Conservation (phyloP, 2,888 invertebrate species). For the Caenorhabditis sp. region DNA sequence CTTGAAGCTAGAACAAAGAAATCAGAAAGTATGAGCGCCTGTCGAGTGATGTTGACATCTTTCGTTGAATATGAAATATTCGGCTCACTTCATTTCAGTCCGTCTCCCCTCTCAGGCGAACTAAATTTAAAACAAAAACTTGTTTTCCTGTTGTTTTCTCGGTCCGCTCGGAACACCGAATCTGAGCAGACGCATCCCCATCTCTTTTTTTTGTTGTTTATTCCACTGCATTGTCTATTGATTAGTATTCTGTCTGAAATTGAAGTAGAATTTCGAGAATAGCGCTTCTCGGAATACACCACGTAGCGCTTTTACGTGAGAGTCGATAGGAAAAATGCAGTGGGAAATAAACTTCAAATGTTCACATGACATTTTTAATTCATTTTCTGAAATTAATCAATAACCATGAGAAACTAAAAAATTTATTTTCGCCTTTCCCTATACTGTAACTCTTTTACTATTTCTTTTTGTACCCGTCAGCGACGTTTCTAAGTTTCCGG, state of each 20-base stretch:
- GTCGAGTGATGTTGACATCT: constrained; percentile 57
- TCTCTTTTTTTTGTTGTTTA: constrained; percentile 13
- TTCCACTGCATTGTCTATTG: neutral
- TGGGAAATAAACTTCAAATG: neutral
- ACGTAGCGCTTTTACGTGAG: neutral
- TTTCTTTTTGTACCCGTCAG: neutral
- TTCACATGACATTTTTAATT: neutral
- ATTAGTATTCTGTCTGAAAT: neutral
- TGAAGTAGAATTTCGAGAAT: neutral
- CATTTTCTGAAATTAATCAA: too few relatives aligned
- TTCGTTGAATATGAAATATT: constrained; percentile 56
- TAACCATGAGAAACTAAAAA: too few relatives aligned
- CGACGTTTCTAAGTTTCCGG: neutral
- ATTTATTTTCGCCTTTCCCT: too few relatives aligned
- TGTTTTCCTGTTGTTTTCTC: constrained; percentile 36
- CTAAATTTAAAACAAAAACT: constrained; percentile 46
- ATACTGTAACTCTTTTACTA: neutral
- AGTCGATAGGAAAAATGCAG: neutral
- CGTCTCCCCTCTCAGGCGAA: neutral
- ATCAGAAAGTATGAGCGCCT: constrained; percentile 51
- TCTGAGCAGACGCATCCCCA: constrained; percentile 25
- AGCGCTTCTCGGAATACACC: too few relatives aligned
- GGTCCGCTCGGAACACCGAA: constrained; percentile 10
- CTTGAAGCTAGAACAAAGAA: constrained; percentile 43
- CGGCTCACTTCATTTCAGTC: constrained; percentile 39